Percentiles rank a stretch among this genome's conserved stretches.
phyloP scores from a whole-genome alignment of 1,140 invertebrate species.

The Ostrea edulis region DNA sequence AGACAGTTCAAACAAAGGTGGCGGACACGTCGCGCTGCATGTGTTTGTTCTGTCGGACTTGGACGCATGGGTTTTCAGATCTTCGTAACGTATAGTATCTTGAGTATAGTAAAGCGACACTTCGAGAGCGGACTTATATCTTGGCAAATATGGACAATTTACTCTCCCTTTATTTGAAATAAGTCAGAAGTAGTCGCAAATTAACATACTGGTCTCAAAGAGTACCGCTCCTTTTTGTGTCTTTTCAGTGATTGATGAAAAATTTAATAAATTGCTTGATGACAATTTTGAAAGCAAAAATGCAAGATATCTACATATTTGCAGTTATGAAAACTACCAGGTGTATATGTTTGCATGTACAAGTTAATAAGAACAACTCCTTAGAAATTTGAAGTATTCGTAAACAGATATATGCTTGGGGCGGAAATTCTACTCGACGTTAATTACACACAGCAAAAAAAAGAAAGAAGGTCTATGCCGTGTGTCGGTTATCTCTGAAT shows the following conservation, averaged over 20 bases:
- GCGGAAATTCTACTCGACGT: background rate
- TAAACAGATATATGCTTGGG: background rate
- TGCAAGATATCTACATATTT: background rate
- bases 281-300: background rate
- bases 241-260: too few species aligned
- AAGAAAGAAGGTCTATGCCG: background rate
- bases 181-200: background rate
- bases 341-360: conserved; percentile 7
- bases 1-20: background rate
- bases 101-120: background rate
- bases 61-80: background rate
- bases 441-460: background rate
- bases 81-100: background rate
- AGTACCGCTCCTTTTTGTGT: background rate
- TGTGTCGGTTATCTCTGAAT: background rate
- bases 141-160: background rate
- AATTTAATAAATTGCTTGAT: too few species aligned
- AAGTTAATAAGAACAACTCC: background rate
- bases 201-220: background rate
- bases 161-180: background rate
- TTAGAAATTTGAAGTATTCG: conserved; percentile 9
- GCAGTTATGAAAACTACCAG: background rate
- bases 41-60: conserved; percentile 22
- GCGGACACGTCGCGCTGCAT: background rate
- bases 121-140: conserved; percentile 11